Conservation (phyloP, 2,113 vertebrate genomes). For the Brachypodius melanocephalos region DNA sequence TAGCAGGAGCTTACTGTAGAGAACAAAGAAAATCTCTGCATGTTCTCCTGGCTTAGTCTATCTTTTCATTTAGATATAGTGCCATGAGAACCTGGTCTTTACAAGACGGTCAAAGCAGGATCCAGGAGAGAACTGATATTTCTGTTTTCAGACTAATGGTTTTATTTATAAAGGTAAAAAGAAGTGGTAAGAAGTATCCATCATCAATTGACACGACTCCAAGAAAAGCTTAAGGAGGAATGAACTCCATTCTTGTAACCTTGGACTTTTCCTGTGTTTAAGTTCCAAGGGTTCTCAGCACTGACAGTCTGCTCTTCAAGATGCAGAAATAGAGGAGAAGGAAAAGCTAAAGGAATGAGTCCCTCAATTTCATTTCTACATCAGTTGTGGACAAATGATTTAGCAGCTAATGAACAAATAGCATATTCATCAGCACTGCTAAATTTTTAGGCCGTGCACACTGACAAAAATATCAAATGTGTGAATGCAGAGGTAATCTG, state of each 20-base stretch:
- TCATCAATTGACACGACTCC: background rate
- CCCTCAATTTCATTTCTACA: background rate
- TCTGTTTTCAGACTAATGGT: background rate
- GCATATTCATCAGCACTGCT: background rate
- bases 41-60: background rate
- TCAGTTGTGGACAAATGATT: background rate
- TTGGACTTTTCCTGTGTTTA: background rate
- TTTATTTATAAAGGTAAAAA: background rate
- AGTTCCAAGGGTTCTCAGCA: background rate
- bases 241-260: background rate
- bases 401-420: background rate
- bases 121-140: background rate
- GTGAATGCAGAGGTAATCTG: background rate
- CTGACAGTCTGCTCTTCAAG: background rate
- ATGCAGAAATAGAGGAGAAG: fast-evolving
- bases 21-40: background rate
- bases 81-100: background rate
- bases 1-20: background rate
- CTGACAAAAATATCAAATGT: background rate
- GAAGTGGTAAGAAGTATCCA: background rate
- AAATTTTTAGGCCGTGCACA: background rate
- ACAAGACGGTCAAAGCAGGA: background rate
- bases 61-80: background rate
- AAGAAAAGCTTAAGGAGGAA: background rate
- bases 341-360: background rate